phyloP scores from a whole-genome alignment of 2,113 vertebrate genomes.

The Climacteris rufus region DNA sequence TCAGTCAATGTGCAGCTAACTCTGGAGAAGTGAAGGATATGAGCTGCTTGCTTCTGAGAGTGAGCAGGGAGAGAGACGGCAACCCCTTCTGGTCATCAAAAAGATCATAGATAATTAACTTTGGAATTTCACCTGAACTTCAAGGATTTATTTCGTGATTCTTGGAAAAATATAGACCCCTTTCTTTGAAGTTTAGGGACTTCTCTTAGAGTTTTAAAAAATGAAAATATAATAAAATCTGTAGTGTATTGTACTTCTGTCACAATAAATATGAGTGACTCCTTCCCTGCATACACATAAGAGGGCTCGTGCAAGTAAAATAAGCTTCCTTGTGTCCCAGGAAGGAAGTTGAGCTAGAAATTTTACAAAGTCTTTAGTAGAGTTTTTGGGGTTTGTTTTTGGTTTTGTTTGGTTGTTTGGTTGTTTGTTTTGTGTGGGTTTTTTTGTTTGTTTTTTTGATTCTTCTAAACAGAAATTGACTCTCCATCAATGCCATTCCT shows the following conservation, averaged over 20 bases:
- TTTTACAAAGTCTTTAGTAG: background rate
- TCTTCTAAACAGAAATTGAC: background rate
- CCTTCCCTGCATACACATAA: background rate
- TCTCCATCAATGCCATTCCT: background rate
- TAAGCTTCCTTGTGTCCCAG: background rate
- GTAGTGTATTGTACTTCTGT: background rate
- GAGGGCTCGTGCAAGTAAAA: background rate
- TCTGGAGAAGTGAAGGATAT: background rate
- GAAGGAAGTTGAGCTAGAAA: background rate
- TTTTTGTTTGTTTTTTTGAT: too few relatives aligned
- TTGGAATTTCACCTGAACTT: background rate
- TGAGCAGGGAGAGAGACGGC: background rate
- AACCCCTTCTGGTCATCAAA: background rate
- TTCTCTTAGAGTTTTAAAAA: background rate
- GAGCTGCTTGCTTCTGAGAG: background rate
- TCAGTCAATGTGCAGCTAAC: background rate
- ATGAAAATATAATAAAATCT: background rate
- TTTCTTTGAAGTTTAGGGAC: background rate
- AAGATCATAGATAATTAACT: background rate
- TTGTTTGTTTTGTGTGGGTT: too few relatives aligned
- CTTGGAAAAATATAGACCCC: background rate
- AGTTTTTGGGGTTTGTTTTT: too few relatives aligned
- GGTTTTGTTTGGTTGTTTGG: too few relatives aligned
- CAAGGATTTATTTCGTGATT: background rate
- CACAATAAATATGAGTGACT: background rate